Base-by-base conservation (phyloP, 2,113 vertebrate species). In the Lathamus discolor region DNA sequence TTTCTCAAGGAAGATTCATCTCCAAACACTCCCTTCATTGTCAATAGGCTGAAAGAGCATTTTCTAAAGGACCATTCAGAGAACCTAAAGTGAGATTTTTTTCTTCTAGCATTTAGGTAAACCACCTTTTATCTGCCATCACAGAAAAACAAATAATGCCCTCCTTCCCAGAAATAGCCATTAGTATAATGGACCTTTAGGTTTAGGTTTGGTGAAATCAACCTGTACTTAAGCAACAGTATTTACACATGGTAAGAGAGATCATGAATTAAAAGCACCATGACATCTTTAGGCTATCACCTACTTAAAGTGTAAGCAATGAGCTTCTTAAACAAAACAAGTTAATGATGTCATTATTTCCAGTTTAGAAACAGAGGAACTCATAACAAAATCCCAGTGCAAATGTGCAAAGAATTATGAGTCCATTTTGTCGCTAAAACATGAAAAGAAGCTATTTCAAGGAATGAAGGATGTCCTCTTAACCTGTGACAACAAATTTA, bases 401-500 rank as follows among this genome's bases (percentile, higher is more conserved):
- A 95, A 90, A 95, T 76, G 74, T 92, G 64, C 28, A 59, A 92
- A 79, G 83, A 88, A 82, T 74, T 73, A n/a, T 31, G 43, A 24
- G 63, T 82, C 93, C 37, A 86, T 90, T 96, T 95, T 88, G 52
- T 75, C 8, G 1, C 69, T 52, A 80, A 93, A 89, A 86, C 75
- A 82, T 75, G 87, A 90, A 92, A 96, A 93, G 74, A 74, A 95
- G 88, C 64, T 92, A 90, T 96, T 97, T 95, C 63, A 95, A 97
- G 94, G 90, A 98, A 96, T 2, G 94, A 97, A 96, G 93, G 95
- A 96, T 94, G 95, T 97, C 97, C 97, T 97, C 95, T 97, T 98
- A 98, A 97, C 96, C 97, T 83, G 85, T 29, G 27, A 97, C 94
- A 98, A 97, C 96, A 97, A 97, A 97, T 97, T 94, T 97, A 94